These are phyloP conservation scores for Oithona nana DNA, from an alignment of 2,888 invertebrate species.

Conservation along the genomic window DNA sequence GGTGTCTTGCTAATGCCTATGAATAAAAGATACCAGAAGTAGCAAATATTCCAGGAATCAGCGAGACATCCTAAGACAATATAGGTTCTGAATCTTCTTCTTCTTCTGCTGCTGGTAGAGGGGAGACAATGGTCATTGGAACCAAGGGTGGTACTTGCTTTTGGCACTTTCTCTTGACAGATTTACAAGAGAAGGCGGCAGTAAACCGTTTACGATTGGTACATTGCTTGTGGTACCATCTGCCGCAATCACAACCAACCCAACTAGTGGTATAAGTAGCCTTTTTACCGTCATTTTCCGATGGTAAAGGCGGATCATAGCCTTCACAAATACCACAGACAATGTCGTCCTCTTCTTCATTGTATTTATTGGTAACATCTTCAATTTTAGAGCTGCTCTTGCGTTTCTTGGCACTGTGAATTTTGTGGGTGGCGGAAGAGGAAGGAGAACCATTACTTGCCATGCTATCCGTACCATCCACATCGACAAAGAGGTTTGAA, in stretches of 20 bases:
- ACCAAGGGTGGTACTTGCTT: too few relatives aligned
- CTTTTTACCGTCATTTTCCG: neutral
- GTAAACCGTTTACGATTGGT: constrained; percentile 4
- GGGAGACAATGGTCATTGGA: too few relatives aligned
- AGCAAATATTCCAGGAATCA: too few relatives aligned
- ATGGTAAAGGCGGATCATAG: constrained; percentile 7
- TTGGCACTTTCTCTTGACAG: constrained; percentile 10
- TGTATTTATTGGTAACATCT: neutral
- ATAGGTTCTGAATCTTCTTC: too few relatives aligned
- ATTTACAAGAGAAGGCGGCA: constrained; percentile 3
- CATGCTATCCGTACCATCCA: too few relatives aligned
- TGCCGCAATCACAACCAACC: constrained; percentile 17
- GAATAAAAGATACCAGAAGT: too few relatives aligned
- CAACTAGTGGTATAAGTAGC: constrained; percentile 13
- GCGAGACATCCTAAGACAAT: too few relatives aligned
- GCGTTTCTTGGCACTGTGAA: neutral
- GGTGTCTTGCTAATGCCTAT: too few relatives aligned
- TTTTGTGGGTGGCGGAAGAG: neutral
- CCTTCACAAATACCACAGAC: constrained; percentile 8
- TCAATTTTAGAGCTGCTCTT: neutral
- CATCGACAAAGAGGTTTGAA: neutral
- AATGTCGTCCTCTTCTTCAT: constrained; percentile 3
- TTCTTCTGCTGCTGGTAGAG: too few relatives aligned
- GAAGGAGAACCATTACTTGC: neutral
- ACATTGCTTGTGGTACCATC: constrained; percentile 12